phyloP scores from a whole-genome alignment of 1,140 invertebrate species.

The Ectropis grisescens region DNA sequence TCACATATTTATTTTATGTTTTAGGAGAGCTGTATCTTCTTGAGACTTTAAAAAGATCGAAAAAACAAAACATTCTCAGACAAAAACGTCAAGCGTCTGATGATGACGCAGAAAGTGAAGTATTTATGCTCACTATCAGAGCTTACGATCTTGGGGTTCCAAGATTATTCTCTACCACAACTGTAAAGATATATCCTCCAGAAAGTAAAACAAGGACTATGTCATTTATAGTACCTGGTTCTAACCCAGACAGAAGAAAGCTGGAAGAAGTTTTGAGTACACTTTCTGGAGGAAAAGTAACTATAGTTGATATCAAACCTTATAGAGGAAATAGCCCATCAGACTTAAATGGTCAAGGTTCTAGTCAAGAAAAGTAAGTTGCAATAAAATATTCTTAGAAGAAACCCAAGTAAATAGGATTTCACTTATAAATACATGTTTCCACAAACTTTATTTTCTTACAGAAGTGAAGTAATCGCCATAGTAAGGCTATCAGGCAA shows the following conservation, averaged over 20 bases:
- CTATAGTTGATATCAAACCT: slow-evolving; percentile 80
- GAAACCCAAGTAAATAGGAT: slow-evolving; percentile 3
- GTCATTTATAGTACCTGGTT: slow-evolving; percentile 82
- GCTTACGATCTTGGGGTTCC: slow-evolving; percentile 88
- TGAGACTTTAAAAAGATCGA: slow-evolving; percentile 65
- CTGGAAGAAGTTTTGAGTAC: slow-evolving; percentile 80
- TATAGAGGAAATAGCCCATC: slow-evolving; percentile 70
- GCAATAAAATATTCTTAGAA: slow-evolving; percentile 1
- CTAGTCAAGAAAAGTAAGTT: slow-evolving; percentile 61
- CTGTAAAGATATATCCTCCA: slow-evolving; percentile 78
- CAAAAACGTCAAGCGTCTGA: slow-evolving; percentile 57
- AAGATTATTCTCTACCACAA: slow-evolving; percentile 75
- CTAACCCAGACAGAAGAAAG: slow-evolving; percentile 78
- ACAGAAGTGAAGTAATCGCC: slow-evolving; percentile 82
- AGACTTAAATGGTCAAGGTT: slow-evolving; percentile 52
- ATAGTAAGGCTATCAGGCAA: slow-evolving; percentile 78
- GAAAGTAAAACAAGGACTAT: slow-evolving; percentile 78
- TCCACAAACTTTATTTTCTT: slow-evolving; percentile 23
- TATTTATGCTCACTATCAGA: slow-evolving; percentile 76
- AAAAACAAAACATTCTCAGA: slow-evolving; percentile 55
- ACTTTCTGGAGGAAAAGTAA: slow-evolving; percentile 82
- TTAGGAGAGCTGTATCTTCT: slow-evolving; percentile 65
- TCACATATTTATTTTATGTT: slow-evolving; percentile 17
- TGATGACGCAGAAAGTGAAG: slow-evolving; percentile 62
- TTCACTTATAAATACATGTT: too few species aligned